Percentiles rank a stretch among this genome's conserved stretches.
Evolutionary conservation across 2,888 invertebrate species (phyloP).

Genomic region (Eilema depressum): DNA sequence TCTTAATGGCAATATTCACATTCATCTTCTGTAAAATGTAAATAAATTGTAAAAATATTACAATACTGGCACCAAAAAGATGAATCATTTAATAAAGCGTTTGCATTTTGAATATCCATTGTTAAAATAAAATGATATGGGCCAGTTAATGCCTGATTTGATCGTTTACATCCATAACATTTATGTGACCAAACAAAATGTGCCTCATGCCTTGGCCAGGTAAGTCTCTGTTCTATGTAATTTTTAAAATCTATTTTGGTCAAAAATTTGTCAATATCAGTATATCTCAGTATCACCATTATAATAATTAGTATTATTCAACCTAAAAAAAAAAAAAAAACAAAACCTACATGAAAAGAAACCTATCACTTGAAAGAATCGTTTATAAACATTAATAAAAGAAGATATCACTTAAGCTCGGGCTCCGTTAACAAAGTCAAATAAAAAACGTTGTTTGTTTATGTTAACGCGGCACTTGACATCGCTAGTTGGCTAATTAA

Average conservation of each 20-base stretch:
- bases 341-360: not conserved
- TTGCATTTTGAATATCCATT: too few species aligned
- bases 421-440: too few species aligned
- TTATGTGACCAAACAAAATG: not conserved
- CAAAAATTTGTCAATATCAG: conserved; percentile 2
- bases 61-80: conserved; percentile 4
- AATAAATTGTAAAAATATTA: conserved; percentile 7
- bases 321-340: not conserved
- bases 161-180: too few species aligned
- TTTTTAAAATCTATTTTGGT: conserved; percentile 3
- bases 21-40: not conserved
- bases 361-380: not conserved
- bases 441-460: too few species aligned
- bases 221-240: conserved; percentile 7
- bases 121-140: not conserved
- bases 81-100: not conserved
- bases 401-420: too few species aligned
- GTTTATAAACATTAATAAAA: too few species aligned
- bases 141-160: too few species aligned
- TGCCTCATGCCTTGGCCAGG: conserved; percentile 2
- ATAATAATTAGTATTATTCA: not conserved
- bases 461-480: too few species aligned
- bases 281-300: conserved; percentile 8
- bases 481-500: not conserved
- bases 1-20: too few species aligned